phyloP scores from a whole-genome alignment of 2,113 vertebrate species.

The Xiphias gladius region DNA sequence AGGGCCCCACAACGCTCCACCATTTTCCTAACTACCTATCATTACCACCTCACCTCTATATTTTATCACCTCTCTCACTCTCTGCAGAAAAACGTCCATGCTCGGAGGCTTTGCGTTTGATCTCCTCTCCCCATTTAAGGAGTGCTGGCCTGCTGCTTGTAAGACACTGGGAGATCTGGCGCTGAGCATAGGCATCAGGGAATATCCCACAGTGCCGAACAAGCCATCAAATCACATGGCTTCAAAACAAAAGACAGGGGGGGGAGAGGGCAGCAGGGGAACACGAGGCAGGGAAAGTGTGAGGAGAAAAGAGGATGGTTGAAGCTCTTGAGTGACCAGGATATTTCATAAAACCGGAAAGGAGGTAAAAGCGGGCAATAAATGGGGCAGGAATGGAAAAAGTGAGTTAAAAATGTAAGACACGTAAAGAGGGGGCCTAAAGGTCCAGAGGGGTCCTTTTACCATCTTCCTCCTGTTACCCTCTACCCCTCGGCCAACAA shows the following conservation, averaged over 20 bases:
- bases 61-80: background rate
- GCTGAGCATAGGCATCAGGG: background rate
- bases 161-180: slow-evolving; percentile 33
- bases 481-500: slow-evolving; percentile 31
- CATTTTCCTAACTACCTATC: slow-evolving; percentile 2
- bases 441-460: slow-evolving; percentile 31
- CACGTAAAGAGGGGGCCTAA: slow-evolving; percentile 28
- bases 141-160: slow-evolving; percentile 22
- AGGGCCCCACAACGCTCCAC: background rate
- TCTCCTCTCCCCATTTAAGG: slow-evolving; percentile 21
- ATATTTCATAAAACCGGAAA: background rate
- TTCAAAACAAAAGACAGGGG: background rate
- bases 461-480: slow-evolving; percentile 29
- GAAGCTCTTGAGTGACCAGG: background rate
- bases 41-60: slow-evolving; percentile 14
- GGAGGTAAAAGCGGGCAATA: background rate
- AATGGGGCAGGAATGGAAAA: slow-evolving; percentile 4
- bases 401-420: background rate
- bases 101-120: slow-evolving; percentile 35
- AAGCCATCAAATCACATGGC: slow-evolving; percentile 24
- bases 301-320: background rate
- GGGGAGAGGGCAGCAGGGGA: background rate
- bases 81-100: background rate
- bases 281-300: background rate
- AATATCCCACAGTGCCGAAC: slow-evolving; percentile 30